phyloP scores from a whole-genome alignment of 2,888 invertebrate genomes.

The Melikaiella ostensackeni region DNA sequence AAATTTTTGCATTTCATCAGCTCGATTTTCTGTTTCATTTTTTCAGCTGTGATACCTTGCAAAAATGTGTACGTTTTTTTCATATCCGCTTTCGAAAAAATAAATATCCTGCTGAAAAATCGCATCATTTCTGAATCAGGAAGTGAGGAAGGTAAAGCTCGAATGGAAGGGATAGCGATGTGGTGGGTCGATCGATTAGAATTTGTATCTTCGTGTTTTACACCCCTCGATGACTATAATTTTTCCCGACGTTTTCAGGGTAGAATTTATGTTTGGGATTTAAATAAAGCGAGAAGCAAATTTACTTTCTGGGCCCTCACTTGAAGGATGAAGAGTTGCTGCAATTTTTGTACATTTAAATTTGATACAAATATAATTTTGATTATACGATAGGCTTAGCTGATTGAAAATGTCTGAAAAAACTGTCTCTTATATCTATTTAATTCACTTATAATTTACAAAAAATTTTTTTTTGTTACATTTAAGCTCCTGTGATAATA shows the following conservation, averaged over 20 bases:
- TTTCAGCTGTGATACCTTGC: neutral
- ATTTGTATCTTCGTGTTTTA: neutral
- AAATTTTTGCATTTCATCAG: neutral
- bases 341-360: too few species aligned
- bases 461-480: neutral
- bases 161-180: neutral
- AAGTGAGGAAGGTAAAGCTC: neutral
- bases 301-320: neutral
- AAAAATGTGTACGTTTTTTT: neutral
- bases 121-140: neutral
- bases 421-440: too few species aligned
- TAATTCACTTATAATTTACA: neutral
- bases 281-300: neutral
- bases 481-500: neutral
- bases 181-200: neutral
- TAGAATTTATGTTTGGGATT: neutral
- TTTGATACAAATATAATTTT: too few species aligned
- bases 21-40: neutral
- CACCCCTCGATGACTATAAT: neutral
- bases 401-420: neutral
- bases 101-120: neutral
- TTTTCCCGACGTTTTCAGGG: neutral
- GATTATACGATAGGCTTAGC: too few species aligned
- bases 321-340: neutral
- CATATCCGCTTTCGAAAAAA: neutral